These are phyloP conservation scores for Diadophis punctatus DNA, from an alignment of 2,113 vertebrate species.

Conservation along the genomic window DNA sequence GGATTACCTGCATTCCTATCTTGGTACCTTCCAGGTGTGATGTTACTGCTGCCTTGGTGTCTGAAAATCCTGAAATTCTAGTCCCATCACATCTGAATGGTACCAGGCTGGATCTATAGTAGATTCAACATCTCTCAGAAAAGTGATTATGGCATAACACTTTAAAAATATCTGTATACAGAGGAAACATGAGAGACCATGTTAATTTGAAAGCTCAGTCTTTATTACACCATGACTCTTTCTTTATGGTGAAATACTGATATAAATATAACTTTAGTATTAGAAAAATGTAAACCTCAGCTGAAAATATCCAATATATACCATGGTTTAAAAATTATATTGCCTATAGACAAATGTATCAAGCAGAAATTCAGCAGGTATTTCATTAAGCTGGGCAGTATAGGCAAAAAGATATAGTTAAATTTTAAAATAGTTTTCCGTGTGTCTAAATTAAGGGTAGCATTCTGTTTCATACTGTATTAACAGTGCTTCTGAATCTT, in stretches of 20 bases:
- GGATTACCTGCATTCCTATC: not conserved
- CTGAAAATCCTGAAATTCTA: not conserved
- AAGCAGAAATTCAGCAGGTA: slow-evolving; percentile 32
- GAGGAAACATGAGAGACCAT: not conserved
- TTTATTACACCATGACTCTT: not conserved
- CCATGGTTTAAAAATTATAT: slow-evolving; percentile 27
- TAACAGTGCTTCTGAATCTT: not conserved
- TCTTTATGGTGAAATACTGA: not conserved
- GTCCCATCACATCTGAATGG: not conserved
- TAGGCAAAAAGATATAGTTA: slow-evolving; percentile 21
- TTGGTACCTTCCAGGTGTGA: not conserved
- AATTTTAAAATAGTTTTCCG: slow-evolving; percentile 10
- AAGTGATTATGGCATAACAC: not conserved
- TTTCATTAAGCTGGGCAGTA: slow-evolving; percentile 6
- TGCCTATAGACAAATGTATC: slow-evolving; percentile 27
- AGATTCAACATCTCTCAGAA: not conserved
- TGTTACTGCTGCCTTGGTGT: not conserved
- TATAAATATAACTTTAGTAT: not conserved
- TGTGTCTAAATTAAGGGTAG: not conserved
- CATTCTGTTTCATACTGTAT: not conserved
- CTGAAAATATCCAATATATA: slow-evolving; percentile 30
- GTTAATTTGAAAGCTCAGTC: not conserved
- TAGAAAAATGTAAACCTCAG: not conserved
- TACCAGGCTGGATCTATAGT: not conserved
- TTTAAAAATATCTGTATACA: not conserved